Percentiles rank a stretch among this genome's conserved stretches.
Conservation (phyloP, 2,113 vertebrate species). For the Malurus alboscapulatus region DNA sequence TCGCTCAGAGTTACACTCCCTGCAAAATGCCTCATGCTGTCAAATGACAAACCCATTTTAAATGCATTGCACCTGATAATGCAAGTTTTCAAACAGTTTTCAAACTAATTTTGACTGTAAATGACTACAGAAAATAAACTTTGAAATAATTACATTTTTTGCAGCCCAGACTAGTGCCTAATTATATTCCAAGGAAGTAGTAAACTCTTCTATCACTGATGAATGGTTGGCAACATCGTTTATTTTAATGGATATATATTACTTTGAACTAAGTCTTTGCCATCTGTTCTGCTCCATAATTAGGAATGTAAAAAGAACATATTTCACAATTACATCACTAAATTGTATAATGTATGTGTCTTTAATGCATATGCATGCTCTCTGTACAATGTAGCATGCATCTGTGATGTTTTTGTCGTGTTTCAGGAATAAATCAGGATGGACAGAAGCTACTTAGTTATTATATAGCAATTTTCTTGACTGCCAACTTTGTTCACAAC, state of each 20-base stretch:
- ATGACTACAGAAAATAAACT: conserved; percentile 36
- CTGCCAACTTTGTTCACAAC: not conserved
- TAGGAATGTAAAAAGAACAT: conserved; percentile 61
- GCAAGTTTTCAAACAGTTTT: conserved; percentile 9
- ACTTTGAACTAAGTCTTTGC: conserved; percentile 61
- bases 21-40: not conserved
- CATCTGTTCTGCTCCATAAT: conserved; percentile 66
- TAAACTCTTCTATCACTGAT: conserved; percentile 30
- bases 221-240: conserved; percentile 49
- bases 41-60: not conserved
- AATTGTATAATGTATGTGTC: conserved; percentile 26
- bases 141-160: conserved; percentile 17
- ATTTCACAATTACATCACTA: conserved; percentile 59
- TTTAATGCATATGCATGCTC: conserved; percentile 45
- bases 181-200: conserved; percentile 34
- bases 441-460: not conserved
- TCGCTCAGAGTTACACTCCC: not conserved
- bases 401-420: not conserved
- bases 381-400: conserved; percentile 10
- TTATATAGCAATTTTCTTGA: conserved; percentile 8
- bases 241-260: conserved; percentile 67
- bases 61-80: not conserved
- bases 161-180: not conserved
- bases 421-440: conserved; percentile 31
- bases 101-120: not conserved